Conservation (phyloP, 2,888 invertebrate genomes). For the Carpatolechia fugitivella region DNA sequence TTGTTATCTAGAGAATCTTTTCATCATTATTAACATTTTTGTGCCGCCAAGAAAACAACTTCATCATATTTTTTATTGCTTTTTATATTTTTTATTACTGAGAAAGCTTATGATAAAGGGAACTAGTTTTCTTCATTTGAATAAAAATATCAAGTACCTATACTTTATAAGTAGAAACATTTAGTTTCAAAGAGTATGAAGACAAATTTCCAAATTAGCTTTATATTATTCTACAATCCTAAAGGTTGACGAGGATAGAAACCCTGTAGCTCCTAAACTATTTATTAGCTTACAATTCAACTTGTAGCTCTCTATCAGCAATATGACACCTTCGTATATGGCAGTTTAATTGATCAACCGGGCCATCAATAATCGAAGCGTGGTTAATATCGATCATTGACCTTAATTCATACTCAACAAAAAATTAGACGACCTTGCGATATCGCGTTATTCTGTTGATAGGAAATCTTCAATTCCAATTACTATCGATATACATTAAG, state of each 20-base stretch:
- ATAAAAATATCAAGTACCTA: neutral
- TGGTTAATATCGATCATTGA: slow-evolving; percentile 16
- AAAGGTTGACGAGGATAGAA: too few relatives aligned
- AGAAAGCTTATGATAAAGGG: neutral
- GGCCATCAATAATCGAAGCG: slow-evolving; percentile 19
- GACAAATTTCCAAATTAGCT: too few relatives aligned
- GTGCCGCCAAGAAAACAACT: neutral
- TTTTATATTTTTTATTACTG: neutral
- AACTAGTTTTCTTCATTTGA: neutral
- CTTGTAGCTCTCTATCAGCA: too few relatives aligned
- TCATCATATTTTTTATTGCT: neutral
- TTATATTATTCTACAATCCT: too few relatives aligned
- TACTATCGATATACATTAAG: neutral
- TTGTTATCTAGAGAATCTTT: neutral
- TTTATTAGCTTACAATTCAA: too few relatives aligned
- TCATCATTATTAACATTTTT: neutral
- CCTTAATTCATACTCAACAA: slow-evolving; percentile 8
- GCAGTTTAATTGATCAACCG: slow-evolving; percentile 29
- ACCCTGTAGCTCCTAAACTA: too few relatives aligned
- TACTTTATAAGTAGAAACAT: too few relatives aligned
- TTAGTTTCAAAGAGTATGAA: too few relatives aligned
- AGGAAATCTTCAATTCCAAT: neutral
- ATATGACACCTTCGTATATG: slow-evolving; percentile 4
- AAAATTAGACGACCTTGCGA: slow-evolving; percentile 13
- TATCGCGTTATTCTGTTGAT: slow-evolving; percentile 6